A percentile compares a stretch with the other conserved stretches of the same genome.
Evolutionary conservation across 1,140 invertebrate genomes (phyloP).

Genomic region (Augochlora pura): DNA sequence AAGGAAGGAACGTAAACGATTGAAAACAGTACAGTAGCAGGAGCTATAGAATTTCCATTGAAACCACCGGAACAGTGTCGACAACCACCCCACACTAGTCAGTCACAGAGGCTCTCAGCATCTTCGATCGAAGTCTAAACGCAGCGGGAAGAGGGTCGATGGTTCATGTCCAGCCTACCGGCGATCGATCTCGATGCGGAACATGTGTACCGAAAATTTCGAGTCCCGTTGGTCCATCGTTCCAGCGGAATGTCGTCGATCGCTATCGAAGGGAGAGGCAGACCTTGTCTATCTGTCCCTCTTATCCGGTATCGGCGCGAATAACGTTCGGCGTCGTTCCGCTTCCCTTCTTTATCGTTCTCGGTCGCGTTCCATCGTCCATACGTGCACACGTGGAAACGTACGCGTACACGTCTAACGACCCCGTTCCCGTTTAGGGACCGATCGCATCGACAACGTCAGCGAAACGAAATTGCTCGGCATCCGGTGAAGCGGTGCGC

Average conservation of each 20-base stretch:
- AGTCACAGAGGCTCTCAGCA: too few species aligned
- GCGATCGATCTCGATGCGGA: too few species aligned
- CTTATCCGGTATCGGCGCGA: not conserved
- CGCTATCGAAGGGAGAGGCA: not conserved
- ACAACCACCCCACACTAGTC: too few species aligned
- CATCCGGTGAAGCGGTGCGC: not conserved
- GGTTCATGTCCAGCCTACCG: too few species aligned
- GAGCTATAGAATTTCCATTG: too few species aligned
- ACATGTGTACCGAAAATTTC: conserved; percentile 34
- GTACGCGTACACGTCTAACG: not conserved
- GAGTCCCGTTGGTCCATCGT: conserved; percentile 13
- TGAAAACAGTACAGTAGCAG: too few species aligned
- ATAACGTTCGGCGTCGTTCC: not conserved
- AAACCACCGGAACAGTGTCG: too few species aligned
- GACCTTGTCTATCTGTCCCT: not conserved
- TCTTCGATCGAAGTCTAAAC: too few species aligned
- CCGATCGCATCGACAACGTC: not conserved
- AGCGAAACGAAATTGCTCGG: conserved; percentile 10
- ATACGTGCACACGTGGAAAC: too few species aligned
- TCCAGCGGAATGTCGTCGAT: not conserved
- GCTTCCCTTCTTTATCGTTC: not conserved
- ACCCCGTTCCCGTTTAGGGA: not conserved
- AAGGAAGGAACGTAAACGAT: too few species aligned
- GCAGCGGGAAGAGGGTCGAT: too few species aligned
- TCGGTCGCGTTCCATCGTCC: not conserved